These are phyloP conservation scores for Trachelus stipa DNA, from an alignment of 2,888 invertebrate genomes.

Conservation along the genomic window DNA sequence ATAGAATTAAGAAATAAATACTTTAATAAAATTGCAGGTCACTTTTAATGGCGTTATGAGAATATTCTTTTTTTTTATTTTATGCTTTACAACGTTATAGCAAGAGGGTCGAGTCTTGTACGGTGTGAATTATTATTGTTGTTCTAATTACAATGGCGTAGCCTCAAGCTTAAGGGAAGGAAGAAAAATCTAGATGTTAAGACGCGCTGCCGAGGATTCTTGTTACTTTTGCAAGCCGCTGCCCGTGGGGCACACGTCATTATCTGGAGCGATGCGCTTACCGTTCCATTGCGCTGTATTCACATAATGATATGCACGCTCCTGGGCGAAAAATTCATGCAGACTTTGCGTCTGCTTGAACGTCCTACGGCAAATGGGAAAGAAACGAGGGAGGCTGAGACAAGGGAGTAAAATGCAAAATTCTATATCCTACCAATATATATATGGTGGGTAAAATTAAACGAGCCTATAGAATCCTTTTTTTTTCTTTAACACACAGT, in stretches of 20 bases:
- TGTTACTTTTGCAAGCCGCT: slow-evolving; percentile 20
- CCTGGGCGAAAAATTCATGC: slow-evolving; percentile 40
- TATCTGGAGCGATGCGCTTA: slow-evolving; percentile 44
- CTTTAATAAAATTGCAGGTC: neutral
- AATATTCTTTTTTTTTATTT: neutral
- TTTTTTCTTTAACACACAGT: neutral
- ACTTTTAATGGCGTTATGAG: neutral
- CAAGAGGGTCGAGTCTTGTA: slow-evolving; percentile 3
- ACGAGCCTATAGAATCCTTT: neutral
- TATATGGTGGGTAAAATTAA: neutral
- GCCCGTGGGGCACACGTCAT: slow-evolving; percentile 47
- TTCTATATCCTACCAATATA: too few relatives aligned
- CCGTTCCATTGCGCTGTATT: slow-evolving; percentile 33
- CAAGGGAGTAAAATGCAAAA: slow-evolving; percentile 15
- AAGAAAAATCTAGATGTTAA: slow-evolving; percentile 10
- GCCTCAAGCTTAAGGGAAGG: slow-evolving; percentile 27
- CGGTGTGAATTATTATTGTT: slow-evolving; percentile 43
- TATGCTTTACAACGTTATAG: neutral
- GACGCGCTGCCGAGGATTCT: slow-evolving; percentile 14
- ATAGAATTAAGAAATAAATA: neutral
- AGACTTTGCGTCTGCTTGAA: slow-evolving; percentile 26
- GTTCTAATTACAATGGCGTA: slow-evolving; percentile 45
- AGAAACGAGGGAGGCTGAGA: slow-evolving; percentile 16
- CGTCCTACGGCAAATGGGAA: slow-evolving; percentile 25
- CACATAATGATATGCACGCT: slow-evolving; percentile 42